Percentiles rank a stretch among this genome's conserved stretches.
Evolutionary conservation across 2,113 vertebrate genomes (phyloP).

Genomic region (Neotragus pygmaeus): DNA sequence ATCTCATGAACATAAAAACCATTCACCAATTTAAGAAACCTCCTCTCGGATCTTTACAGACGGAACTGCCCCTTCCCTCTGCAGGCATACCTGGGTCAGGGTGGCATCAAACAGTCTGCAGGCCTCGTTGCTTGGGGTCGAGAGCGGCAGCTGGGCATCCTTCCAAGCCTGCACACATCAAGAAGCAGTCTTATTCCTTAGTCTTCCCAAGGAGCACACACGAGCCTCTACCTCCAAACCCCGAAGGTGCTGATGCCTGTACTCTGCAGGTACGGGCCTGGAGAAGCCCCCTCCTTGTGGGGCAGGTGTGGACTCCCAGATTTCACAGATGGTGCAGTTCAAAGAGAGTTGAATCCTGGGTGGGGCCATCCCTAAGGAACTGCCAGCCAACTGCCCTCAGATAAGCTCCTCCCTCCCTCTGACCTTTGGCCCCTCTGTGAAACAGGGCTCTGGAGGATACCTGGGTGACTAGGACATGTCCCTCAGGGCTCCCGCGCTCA

Average conservation of each 20-base stretch:
- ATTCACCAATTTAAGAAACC: neutral
- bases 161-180: constrained; percentile 86
- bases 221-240: rapidly evolving
- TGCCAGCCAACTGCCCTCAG: neutral
- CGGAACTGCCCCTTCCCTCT: rapidly evolving
- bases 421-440: neutral
- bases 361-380: rapidly evolving
- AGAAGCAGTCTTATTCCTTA: neutral
- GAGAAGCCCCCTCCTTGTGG: neutral
- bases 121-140: constrained; percentile 92
- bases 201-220: neutral
- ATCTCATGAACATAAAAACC: neutral
- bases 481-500: neutral
- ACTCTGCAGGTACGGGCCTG: neutral
- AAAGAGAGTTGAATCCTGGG: neutral
- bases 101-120: constrained; percentile 92
- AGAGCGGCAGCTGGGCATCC: constrained; percentile 86
- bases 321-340: neutral
- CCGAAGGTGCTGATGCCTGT: rapidly evolving
- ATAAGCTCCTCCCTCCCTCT: neutral
- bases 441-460: neutral
- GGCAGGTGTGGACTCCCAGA: neutral
- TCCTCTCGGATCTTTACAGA: neutral
- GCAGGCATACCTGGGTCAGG: constrained; percentile 80
- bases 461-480: neutral